These are phyloP conservation scores for Vicugna pacos DNA, from an alignment of 2,113 vertebrate genomes.

Conservation along the genomic window DNA sequence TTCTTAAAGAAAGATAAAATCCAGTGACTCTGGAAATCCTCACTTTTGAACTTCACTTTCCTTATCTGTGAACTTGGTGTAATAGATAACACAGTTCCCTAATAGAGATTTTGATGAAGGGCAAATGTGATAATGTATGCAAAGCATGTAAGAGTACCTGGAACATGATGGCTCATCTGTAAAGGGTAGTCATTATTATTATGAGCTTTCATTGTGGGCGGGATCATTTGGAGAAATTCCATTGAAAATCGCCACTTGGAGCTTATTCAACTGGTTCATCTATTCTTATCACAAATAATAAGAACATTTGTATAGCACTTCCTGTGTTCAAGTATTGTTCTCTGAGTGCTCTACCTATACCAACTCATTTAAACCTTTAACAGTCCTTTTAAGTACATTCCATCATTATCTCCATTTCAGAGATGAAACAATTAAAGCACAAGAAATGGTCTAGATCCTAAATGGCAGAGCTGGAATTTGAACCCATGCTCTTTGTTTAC, in stretches of 20 bases:
- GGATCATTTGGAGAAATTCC: neutral
- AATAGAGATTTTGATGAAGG: neutral
- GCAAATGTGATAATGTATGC: neutral
- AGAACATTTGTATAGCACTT: neutral
- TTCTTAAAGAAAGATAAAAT: constrained; percentile 53
- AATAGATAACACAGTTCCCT: neutral
- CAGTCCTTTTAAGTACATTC: neutral
- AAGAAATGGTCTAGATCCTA: neutral
- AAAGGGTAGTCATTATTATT: neutral
- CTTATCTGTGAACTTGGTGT: neutral
- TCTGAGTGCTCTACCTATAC: neutral
- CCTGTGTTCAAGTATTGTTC: neutral
- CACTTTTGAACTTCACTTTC: constrained; percentile 30
- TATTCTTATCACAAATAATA: neutral
- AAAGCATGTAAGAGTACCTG: neutral
- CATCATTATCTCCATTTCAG: neutral
- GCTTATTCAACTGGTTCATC: neutral
- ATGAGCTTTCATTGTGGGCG: neutral
- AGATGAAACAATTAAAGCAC: neutral
- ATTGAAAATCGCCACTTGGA: neutral
- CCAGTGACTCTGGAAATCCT: neutral
- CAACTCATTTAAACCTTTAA: constrained; percentile 11
- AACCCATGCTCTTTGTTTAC: neutral
- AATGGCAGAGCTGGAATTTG: neutral
- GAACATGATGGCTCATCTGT: neutral